Evolutionary conservation across 1,140 invertebrate genomes (phyloP), one percentile per base, ranked within the genome.

Genomic region (Drosophila willistoni): DNA sequence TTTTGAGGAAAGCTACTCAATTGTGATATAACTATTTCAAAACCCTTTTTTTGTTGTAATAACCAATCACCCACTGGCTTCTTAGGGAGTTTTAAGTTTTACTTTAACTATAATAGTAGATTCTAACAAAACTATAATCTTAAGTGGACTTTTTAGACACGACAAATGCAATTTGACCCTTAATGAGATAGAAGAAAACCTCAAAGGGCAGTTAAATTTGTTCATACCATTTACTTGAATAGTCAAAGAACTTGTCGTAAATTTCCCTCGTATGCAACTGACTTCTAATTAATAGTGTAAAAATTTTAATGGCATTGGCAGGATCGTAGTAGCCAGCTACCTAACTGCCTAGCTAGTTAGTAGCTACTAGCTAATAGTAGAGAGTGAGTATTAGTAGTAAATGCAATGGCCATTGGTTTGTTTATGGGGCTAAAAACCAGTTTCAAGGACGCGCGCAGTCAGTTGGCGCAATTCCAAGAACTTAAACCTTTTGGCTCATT

Each of bases 241-340:
- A 29, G 5, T 29, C 29, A 6, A 5, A 5, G 14, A 36, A 19
- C 1, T 76, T 77, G 73, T 68, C 70, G 57, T 85, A 85, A 77
- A 85, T 77, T 85, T 64, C 33, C 6, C 6, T 12, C 39, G 56
- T 71, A 64, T 74, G 77, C 64, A 57, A 63, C 64, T 75, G 68
- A 54, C 75, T 41, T 72, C 77, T 84, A 84, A 84, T 84, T 84
- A 84, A 84, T 84, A 69, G 81, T 78, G 73, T 71, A 84, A 78
- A 29, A 68, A 81, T 67, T 77, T 81, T 81, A 74, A 85, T 84
- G 74, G 55, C 12, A 56, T 54, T n/a, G 17, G 10, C 29, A 57
- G 56, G 65, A 66, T 68, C n/a, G 59, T 39, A 41, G 36, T 39
- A 19, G 9, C 29, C 6, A 29, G 25, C 5, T 25, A 25, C 3